Conservation (phyloP, 2,797 vertebrate species). For the Scarus forsteni region DNA sequence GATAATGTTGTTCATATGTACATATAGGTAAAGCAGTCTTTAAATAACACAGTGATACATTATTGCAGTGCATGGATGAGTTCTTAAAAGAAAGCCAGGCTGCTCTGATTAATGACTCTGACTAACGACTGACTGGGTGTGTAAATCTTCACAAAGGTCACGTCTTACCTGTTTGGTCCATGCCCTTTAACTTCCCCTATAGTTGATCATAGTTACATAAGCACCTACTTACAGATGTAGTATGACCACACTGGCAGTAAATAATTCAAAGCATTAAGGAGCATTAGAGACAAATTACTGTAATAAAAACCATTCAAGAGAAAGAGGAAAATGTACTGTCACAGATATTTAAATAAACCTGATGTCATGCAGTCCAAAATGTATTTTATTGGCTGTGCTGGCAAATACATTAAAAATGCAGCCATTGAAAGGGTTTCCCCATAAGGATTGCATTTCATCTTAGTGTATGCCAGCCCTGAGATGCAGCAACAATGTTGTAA, state of each 20-base stretch:
- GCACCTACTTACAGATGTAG: constrained; percentile 9
- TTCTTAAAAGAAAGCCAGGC: constrained; percentile 27
- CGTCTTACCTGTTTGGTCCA: constrained; percentile 35
- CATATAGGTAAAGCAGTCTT: not conserved
- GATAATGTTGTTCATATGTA: not conserved
- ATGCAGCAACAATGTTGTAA: constrained; percentile 1
- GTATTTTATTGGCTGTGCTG: not conserved
- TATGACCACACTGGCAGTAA: constrained; percentile 5
- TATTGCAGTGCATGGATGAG: not conserved
- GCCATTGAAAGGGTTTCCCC: not conserved
- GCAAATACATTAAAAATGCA: not conserved
- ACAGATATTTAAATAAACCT: not conserved
- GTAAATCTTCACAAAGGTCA: constrained; percentile 65
- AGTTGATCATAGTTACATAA: constrained; percentile 30
- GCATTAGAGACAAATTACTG: not conserved
- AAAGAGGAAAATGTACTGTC: not conserved
- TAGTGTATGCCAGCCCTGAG: not conserved
- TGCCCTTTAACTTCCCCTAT: constrained; percentile 37
- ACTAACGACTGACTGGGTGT: constrained; percentile 46
- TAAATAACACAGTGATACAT: not conserved
- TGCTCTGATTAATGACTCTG: constrained; percentile 46
- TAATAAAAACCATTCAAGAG: not conserved
- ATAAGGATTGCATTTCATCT: constrained; percentile 1
- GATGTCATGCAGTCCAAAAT: not conserved
- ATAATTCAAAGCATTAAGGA: not conserved